Evolutionary conservation across 2,888 invertebrate genomes (phyloP), one percentile per base, ranked within the genome.

Genomic region (Cephus pulcher): DNA sequence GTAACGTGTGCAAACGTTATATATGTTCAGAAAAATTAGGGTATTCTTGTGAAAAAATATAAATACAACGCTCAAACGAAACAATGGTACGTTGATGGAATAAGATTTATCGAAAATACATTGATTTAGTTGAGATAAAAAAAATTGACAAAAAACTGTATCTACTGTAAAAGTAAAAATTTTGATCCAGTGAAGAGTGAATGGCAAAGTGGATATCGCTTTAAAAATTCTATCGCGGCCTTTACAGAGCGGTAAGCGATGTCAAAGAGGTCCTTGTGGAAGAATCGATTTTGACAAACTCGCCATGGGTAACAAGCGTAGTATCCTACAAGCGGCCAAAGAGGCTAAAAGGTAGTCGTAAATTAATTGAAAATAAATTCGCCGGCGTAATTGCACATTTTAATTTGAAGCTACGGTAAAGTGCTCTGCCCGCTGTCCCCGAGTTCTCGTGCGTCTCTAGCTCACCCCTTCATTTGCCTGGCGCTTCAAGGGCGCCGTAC

Each of bases 301-400:
- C 56, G 23, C 56, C 56, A 23, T 23, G 56, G 56, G 23, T 56
- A 56, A 56, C 56, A 56, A 56, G 56, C 23, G 23, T 56, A 56
- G 56, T 56, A 56, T 56, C 56, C 56, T 56, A 23, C 56, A 56
- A 56, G 23, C 56, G 56, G 56, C 56, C 56, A 56, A 56, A 56
- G 56, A 56, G 56, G 56, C 56, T 81, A 84, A 85, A 84, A 82
- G 84, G 83, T 86, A 88, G 87, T 88, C 85, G 83, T 82, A 82
- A 87, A 86, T 86, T 88, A 89, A 89, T 89, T 89, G 87, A 86
- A 88, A 87, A 85, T 86, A 86, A 89, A 89, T 88, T 87, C 86
- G 69, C 79, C 34, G 37, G 81, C 80, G 84, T 88, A 88, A 89
- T 88, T 88, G 84, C 85, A 76, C 85, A 30, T 86, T 89, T 89